Conservation (phyloP, 2,888 invertebrate species). For the Pseudeuparius sepicola region DNA sequence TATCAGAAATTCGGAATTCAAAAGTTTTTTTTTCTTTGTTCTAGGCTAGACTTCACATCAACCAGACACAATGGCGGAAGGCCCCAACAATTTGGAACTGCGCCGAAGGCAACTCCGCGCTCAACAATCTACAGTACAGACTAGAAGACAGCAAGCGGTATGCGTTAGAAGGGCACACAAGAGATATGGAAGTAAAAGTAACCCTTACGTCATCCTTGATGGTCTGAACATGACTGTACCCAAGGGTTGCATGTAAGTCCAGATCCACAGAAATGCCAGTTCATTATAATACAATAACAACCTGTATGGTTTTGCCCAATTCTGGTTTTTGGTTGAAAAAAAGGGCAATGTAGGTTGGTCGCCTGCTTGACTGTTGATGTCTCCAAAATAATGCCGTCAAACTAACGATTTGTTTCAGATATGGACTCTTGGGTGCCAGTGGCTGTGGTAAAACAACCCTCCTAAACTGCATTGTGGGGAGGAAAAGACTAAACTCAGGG, state of each 20-base stretch:
- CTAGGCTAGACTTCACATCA: too few relatives aligned
- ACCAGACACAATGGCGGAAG: constrained; percentile 27
- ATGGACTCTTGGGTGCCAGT: constrained; percentile 80
- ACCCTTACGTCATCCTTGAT: constrained; percentile 72
- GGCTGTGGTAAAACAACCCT: constrained; percentile 88
- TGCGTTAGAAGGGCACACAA: constrained; percentile 77
- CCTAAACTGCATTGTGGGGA: constrained; percentile 75
- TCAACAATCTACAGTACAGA: constrained; percentile 32
- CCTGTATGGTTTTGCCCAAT: too few relatives aligned
- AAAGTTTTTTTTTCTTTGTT: too few relatives aligned
- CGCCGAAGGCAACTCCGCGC: constrained; percentile 30
- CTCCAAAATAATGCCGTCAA: too few relatives aligned
- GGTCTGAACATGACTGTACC: constrained; percentile 88
- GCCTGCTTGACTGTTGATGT: constrained; percentile 1
- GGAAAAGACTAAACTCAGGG: constrained; percentile 68
- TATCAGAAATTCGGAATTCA: too few relatives aligned
- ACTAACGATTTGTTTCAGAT: constrained; percentile 59
- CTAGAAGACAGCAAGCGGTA: constrained; percentile 69
- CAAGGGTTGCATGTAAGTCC: constrained; percentile 41
- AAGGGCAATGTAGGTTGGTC: neutral
- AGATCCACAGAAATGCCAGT: constrained; percentile 1
- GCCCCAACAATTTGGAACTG: constrained; percentile 29
- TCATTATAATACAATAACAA: too few relatives aligned
- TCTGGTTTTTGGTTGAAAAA: neutral
- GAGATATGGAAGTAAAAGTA: constrained; percentile 69